These are phyloP conservation scores for Hystrix brachyura DNA, from an alignment of 2,113 vertebrate species.

Conservation along the genomic window DNA sequence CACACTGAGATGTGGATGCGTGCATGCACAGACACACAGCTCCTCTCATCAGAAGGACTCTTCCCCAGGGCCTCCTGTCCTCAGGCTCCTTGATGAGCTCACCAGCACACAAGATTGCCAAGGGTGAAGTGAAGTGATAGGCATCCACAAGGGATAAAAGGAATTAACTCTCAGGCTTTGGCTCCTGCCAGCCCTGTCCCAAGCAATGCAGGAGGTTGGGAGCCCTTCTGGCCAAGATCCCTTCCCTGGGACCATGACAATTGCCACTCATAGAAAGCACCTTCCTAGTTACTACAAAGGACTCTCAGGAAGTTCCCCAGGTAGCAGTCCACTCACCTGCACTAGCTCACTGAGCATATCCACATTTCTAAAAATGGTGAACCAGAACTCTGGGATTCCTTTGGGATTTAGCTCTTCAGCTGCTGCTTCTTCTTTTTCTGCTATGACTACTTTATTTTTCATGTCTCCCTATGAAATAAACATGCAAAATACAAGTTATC, in stretches of 20 bases:
- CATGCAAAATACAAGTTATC: neutral
- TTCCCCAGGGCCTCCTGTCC: neutral
- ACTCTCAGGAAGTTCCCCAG: neutral
- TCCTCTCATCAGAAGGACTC: neutral
- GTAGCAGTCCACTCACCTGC: slow-evolving; percentile 89
- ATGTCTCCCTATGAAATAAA: slow-evolving; percentile 91
- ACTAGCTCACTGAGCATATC: slow-evolving; percentile 98
- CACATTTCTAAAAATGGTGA: slow-evolving; percentile 97
- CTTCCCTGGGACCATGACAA: neutral
- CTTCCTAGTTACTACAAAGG: accelerated
- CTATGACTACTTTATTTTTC: slow-evolving; percentile 94
- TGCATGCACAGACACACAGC: accelerated
- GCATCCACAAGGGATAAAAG: no score
- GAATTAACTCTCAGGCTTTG: accelerated
- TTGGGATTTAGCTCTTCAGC: slow-evolving; percentile 90
- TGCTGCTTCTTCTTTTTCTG: slow-evolving; percentile 91
- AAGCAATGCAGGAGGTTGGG: neutral
- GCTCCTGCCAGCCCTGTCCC: no score
- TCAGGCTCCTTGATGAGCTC: neutral
- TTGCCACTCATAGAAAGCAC: neutral
- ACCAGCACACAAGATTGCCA: neutral
- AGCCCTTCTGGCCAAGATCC: neutral
- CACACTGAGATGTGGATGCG: neutral
- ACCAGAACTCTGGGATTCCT: slow-evolving; percentile 99
- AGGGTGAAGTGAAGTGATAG: accelerated